phyloP scores from a whole-genome alignment of 2,113 vertebrate genomes.

The Cynopterus brachyotis region DNA sequence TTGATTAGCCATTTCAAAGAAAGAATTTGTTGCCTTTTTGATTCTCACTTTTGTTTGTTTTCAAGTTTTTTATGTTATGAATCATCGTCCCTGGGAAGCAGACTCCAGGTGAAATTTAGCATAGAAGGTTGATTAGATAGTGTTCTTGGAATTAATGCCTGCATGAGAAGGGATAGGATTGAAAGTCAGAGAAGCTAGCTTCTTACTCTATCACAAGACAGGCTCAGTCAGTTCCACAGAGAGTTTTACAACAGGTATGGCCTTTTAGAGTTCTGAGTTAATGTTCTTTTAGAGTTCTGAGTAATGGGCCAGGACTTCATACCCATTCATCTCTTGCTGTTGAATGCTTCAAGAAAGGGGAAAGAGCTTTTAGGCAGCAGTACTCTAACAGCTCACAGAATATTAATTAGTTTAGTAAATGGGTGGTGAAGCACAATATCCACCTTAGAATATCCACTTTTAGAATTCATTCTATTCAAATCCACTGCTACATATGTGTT shows the following conservation, averaged over 20 bases:
- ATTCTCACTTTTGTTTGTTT: constrained; percentile 27
- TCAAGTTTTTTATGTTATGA: not conserved
- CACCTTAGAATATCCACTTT: not conserved
- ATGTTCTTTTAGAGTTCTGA: not conserved
- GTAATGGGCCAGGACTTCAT: not conserved
- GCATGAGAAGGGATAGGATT: not conserved
- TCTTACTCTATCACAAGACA: not conserved
- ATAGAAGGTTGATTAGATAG: not conserved
- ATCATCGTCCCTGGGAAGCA: not conserved
- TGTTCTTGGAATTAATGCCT: not conserved
- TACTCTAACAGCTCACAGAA: not conserved
- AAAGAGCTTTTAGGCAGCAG: not conserved
- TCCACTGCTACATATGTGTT: not conserved
- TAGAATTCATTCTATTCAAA: not conserved
- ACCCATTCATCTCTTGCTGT: not conserved
- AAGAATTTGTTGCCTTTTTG: not conserved
- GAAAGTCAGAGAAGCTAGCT: not conserved
- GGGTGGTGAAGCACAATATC: not conserved
- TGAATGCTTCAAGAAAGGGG: not conserved
- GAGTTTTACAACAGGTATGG: not conserved
- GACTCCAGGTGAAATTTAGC: not conserved
- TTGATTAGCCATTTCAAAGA: not conserved
- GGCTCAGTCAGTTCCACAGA: not conserved
- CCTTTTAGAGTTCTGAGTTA: not conserved
- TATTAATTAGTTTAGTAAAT: not conserved